These are phyloP conservation scores for Hemitrygon akajei DNA, from an alignment of 2,797 vertebrate genomes.

Conservation along the genomic window DNA sequence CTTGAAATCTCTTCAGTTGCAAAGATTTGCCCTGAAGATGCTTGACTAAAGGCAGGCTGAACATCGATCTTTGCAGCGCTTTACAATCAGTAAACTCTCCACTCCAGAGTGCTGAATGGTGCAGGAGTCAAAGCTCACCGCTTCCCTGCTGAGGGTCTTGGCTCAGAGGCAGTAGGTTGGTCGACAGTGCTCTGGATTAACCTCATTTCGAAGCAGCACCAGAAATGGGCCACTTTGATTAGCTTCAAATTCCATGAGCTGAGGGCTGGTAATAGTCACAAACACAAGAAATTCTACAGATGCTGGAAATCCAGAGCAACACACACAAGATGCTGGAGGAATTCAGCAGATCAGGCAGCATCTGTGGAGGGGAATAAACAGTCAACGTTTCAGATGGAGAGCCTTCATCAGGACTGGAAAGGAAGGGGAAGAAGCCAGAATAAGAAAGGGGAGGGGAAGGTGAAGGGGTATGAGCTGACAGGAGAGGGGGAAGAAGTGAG, in stretches of 20 bases:
- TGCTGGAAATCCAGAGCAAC: too few species aligned
- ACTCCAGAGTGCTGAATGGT: background rate
- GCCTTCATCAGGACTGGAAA: too few species aligned
- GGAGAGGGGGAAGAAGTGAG: too few species aligned
- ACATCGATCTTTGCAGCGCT: background rate
- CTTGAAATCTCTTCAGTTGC: background rate
- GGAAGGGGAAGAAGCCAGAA: too few species aligned
- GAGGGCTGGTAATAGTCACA: background rate
- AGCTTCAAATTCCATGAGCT: too few species aligned
- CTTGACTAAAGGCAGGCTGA: background rate
- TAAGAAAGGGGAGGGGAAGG: too few species aligned
- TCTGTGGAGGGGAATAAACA: too few species aligned
- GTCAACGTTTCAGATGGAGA: too few species aligned
- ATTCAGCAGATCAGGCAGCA: too few species aligned
- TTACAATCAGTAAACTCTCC: background rate
- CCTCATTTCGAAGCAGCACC: background rate
- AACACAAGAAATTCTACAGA: too few species aligned
- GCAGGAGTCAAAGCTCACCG: background rate
- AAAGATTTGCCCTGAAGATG: background rate
- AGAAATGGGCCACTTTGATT: background rate
- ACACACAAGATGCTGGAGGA: too few species aligned
- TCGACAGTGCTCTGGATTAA: background rate
- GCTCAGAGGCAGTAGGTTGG: background rate
- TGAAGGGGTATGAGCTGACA: too few species aligned
- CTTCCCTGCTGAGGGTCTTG: background rate